Percentiles rank a stretch among this genome's conserved stretches.
phyloP scores from a whole-genome alignment of 2,797 vertebrate genomes.

The Macropodus opercularis region DNA sequence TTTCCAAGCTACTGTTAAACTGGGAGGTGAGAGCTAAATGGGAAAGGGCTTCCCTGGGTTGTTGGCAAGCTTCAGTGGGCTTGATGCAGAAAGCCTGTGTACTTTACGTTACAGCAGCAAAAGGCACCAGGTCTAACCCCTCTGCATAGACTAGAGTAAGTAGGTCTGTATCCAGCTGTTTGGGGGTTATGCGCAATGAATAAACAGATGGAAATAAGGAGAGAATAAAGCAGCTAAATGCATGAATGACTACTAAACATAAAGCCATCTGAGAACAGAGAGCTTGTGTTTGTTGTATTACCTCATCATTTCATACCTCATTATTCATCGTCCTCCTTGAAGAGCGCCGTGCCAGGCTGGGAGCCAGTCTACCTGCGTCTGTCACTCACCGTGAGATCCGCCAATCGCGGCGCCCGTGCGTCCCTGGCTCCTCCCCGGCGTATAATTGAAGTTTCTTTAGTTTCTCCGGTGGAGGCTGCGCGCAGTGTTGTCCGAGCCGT shows the following conservation, averaged over 20 bases:
- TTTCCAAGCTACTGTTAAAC: slow-evolving; percentile 81
- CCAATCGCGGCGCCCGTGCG: slow-evolving; percentile 79
- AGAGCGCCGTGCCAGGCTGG: slow-evolving; percentile 3
- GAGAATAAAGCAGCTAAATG: neutral
- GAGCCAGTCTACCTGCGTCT: slow-evolving; percentile 74
- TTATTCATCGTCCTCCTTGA: no score
- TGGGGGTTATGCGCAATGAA: neutral
- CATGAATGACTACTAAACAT: no score
- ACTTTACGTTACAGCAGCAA: slow-evolving; percentile 47
- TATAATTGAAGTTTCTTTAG: slow-evolving; percentile 85
- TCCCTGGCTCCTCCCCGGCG: slow-evolving; percentile 77
- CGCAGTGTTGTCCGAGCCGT: slow-evolving; percentile 74
- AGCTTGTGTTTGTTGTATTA: no score
- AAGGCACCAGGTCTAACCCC: slow-evolving; percentile 34
- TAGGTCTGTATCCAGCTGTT: slow-evolving; percentile 30
- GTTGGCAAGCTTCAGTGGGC: slow-evolving; percentile 64
- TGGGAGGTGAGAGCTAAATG: slow-evolving; percentile 56
- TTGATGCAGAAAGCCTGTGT: slow-evolving; percentile 54
- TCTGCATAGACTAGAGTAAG: slow-evolving; percentile 18
- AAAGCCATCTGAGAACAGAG: neutral
- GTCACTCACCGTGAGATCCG: slow-evolving; percentile 70
- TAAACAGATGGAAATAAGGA: neutral
- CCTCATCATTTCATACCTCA: no score
- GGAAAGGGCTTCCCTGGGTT: slow-evolving; percentile 79
- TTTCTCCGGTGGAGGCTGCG: slow-evolving; percentile 75